Evolutionary conservation across 2,113 vertebrate species (phyloP).

Genomic region (Petrocephalus microphthalmus): DNA sequence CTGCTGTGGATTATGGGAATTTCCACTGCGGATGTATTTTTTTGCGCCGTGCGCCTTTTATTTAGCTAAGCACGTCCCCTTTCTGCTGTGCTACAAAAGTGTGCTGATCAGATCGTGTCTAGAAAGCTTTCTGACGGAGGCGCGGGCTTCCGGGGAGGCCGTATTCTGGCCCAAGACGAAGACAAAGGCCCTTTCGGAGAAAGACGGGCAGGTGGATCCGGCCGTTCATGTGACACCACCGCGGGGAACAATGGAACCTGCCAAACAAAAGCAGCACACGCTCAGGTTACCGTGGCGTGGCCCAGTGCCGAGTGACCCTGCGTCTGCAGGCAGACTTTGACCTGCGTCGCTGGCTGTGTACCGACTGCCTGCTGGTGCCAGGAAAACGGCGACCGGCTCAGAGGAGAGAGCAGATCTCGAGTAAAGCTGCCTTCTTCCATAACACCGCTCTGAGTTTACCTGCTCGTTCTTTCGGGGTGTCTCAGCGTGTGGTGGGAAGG

Average conservation of each 20-base stretch:
- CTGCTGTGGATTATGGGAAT: background rate
- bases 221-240: slow-evolving; percentile 35
- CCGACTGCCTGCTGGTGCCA: background rate
- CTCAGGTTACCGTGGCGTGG: background rate
- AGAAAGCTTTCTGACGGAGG: background rate
- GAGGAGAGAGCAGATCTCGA: background rate
- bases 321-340: slow-evolving; percentile 40
- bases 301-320: slow-evolving; percentile 12
- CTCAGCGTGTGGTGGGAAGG: background rate
- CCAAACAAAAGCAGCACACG: slow-evolving; percentile 43
- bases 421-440: background rate
- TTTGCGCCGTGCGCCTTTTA: background rate
- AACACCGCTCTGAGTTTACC: background rate
- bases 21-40: background rate
- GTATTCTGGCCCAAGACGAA: background rate
- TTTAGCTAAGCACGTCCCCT: background rate
- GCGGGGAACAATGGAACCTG: slow-evolving; percentile 16
- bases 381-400: background rate
- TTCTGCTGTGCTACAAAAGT: background rate
- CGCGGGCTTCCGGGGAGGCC: background rate
- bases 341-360: slow-evolving; percentile 30
- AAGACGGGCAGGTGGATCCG: background rate
- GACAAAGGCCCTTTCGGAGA: background rate
- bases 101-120: background rate
- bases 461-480: too few species aligned